Evolutionary conservation across 2,113 vertebrate species (phyloP), one percentile per base, ranked within the genome.

Genomic region (Pelecanoides urinatrix): DNA sequence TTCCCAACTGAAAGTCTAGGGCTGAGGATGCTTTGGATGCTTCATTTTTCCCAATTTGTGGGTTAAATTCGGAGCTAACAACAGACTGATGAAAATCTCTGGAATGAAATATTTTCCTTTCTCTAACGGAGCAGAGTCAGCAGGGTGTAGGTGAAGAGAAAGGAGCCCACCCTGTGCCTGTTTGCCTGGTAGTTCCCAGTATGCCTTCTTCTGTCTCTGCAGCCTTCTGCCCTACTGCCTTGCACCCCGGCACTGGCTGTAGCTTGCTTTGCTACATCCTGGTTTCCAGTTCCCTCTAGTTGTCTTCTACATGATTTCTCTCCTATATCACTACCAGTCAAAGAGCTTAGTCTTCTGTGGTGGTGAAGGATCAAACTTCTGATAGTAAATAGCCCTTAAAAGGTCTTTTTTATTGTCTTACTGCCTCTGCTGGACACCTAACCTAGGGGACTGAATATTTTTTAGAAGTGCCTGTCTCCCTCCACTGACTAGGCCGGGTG

Each of bases 201-300:
- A 49, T 67, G 26, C 17, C n/a, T 67, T 21, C 21, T 88, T 12
- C 53, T 66, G 18, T 20, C 61, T 73, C 61, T 42, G 49, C 29
- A 63, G 29, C 16, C 55, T 76, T 65, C 40, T 55, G 9, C 23
- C 47, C 52, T 59, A 23, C 5, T 5, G 52, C 20, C n/a, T 70
- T 45, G 21, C 17, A 34, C 9, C 7, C 29, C 0, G 1, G 17
- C 34, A 11, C 42, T 27, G 36, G 32, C 42, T 1, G 1, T 27
- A 30, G 9, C 19, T 72, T 73, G 20, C 34, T 70, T 79, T 79
- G 38, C 67, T 68, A 25, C 18, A 47, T 15, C 9, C 36, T 47
- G 4, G 6, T 42, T 79, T 84, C 61, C 89, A 50, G 10, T 76
- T 81, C 27, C 23, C 25, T 66, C 16, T 44, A 12, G 18, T 16